A percentile compares a stretch with the other conserved stretches of the same genome.
phyloP scores from a whole-genome alignment of 2,888 invertebrate species.

The Herminia tarsipennalis region DNA sequence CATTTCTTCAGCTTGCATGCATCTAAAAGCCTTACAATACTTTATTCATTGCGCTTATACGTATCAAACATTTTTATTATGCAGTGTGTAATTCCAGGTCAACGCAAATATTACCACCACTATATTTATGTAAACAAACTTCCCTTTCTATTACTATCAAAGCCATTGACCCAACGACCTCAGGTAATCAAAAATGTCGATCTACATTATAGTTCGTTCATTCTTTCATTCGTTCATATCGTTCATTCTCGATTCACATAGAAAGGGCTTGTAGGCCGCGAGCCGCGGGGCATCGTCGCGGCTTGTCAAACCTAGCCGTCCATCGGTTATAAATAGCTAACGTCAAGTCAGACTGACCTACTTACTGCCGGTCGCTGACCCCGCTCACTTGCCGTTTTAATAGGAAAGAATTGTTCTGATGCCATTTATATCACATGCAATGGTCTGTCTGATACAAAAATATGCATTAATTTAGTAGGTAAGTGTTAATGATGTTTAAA shows the following conservation, averaged over 20 bases:
- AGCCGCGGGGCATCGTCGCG: conserved; percentile 27
- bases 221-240: conserved; percentile 9
- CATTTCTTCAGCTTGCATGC: too few relatives aligned
- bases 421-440: neutral
- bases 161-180: neutral
- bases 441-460: too few relatives aligned
- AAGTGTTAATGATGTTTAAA: too few relatives aligned
- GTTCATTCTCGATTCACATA: conserved; percentile 31
- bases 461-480: too few relatives aligned
- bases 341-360: conserved; percentile 60
- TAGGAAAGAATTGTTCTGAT: conserved; percentile 26
- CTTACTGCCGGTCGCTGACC: conserved; percentile 58
- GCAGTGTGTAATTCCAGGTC: too few relatives aligned
- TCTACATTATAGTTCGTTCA: neutral
- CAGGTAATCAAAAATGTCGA: conserved; percentile 4
- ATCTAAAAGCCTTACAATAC: too few relatives aligned
- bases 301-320: conserved; percentile 54
- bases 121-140: neutral
- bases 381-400: conserved; percentile 42
- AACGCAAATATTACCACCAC: neutral
- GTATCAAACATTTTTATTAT: too few relatives aligned
- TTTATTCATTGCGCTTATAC: too few relatives aligned
- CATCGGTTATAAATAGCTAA: conserved; percentile 61
- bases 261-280: conserved; percentile 21
- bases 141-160: neutral